phyloP scores from a whole-genome alignment of 2,113 vertebrate species.

The Mormyrus lacerda region DNA sequence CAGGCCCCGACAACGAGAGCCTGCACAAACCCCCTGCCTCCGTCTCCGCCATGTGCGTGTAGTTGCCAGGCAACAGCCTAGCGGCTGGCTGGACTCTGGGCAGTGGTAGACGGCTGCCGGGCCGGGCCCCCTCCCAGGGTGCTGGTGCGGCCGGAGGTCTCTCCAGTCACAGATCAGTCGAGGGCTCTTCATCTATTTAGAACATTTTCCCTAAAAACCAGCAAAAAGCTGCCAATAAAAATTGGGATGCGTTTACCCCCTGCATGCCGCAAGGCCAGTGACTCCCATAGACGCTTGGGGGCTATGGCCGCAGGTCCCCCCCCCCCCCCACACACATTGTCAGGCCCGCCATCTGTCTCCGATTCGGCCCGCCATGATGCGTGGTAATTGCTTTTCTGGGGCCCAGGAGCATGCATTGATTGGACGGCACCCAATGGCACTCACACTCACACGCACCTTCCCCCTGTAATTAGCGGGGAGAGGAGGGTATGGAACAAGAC shows the following conservation, averaged over 20 bases:
- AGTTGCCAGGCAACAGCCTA: conserved; percentile 67
- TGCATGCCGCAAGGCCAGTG: conserved; percentile 16
- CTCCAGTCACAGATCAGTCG: conserved; percentile 28
- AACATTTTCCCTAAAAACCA: neutral
- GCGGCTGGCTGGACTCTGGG: conserved; percentile 51
- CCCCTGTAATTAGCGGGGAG: neutral
- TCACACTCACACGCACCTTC: neutral
- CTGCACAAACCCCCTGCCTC: conserved; percentile 31
- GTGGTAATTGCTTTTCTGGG: conserved; percentile 48
- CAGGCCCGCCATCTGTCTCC: conserved; percentile 46
- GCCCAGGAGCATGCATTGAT: conserved; percentile 19
- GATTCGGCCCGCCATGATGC: conserved; percentile 41
- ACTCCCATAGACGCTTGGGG: conserved; percentile 28
- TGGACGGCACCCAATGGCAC: conserved; percentile 20
- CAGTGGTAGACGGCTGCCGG: conserved; percentile 55
- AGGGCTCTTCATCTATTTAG: neutral
- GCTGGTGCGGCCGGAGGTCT: conserved; percentile 27
- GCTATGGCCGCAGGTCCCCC: conserved; percentile 23
- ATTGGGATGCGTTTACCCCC: neutral
- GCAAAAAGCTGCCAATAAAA: neutral
- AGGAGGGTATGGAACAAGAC: neutral
- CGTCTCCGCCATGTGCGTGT: conserved; percentile 46
- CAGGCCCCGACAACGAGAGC: neutral
- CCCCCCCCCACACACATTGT: neutral
- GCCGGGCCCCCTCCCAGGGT: conserved; percentile 38